Evolutionary conservation across 2,888 invertebrate species (phyloP).

Genomic region (Aspidiotus rigidus): DNA sequence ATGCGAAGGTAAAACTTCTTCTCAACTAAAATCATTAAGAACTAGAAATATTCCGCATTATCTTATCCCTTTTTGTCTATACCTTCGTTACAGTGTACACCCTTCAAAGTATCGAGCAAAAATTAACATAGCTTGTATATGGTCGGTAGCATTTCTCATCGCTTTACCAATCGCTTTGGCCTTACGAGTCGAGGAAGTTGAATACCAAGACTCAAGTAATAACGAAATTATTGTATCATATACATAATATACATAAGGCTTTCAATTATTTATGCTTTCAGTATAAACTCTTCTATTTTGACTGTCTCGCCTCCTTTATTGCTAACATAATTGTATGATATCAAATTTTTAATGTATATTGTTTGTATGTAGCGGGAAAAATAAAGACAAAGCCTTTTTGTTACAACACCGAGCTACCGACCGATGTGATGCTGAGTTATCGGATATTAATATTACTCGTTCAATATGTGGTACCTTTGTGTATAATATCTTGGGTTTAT

Average conservation of each 20-base stretch:
- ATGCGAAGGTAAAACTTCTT: too few species aligned
- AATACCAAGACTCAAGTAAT: slow-evolving; percentile 37
- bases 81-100: slow-evolving; percentile 51
- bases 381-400: slow-evolving; percentile 52
- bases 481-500: slow-evolving; percentile 74
- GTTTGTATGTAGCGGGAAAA: slow-evolving; percentile 42
- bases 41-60: background rate
- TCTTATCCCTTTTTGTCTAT: background rate
- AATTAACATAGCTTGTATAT: slow-evolving; percentile 63
- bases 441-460: slow-evolving; percentile 51
- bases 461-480: slow-evolving; percentile 68
- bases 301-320: too few species aligned
- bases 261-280: background rate
- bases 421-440: slow-evolving; percentile 51
- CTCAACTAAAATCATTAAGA: background rate
- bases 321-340: background rate
- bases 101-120: slow-evolving; percentile 65
- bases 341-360: background rate
- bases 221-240: slow-evolving; percentile 17
- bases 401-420: slow-evolving; percentile 49
- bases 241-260: background rate
- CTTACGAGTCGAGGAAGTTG: slow-evolving; percentile 50
- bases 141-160: slow-evolving; percentile 58
- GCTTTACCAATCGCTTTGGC: slow-evolving; percentile 62
- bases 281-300: background rate